These are phyloP conservation scores for Leucophora obtusa DNA, from an alignment of 2,888 invertebrate genomes.

Conservation along the genomic window DNA sequence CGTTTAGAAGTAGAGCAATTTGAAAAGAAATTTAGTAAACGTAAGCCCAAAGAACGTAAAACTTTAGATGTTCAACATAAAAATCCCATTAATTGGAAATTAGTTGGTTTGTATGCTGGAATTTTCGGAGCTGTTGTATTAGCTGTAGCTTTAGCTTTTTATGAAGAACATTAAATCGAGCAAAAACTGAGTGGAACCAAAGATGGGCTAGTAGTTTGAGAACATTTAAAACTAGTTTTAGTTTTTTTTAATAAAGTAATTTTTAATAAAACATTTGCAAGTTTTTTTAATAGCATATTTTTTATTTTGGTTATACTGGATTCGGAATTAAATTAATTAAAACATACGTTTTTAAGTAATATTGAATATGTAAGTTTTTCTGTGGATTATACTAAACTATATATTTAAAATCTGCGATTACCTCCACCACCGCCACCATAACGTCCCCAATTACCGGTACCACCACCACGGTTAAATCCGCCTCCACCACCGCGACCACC, in stretches of 20 bases:
- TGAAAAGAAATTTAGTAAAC: slow-evolving; percentile 87
- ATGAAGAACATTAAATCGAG: slow-evolving; percentile 71
- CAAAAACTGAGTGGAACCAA: background rate
- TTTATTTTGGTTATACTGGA: slow-evolving; percentile 1
- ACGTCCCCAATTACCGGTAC: slow-evolving; percentile 52
- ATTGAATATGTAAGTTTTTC: background rate
- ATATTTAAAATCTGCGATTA: slow-evolving; percentile 30
- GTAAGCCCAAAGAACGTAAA: slow-evolving; percentile 81
- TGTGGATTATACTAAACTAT: background rate
- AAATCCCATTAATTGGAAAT: slow-evolving; percentile 67
- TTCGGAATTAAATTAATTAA: background rate
- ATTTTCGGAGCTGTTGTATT: slow-evolving; percentile 65
- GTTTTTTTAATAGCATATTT: slow-evolving; percentile 11
- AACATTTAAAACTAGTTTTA: background rate
- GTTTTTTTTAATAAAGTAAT: slow-evolving; percentile 3
- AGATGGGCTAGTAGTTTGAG: background rate
- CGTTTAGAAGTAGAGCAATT: slow-evolving; percentile 86
- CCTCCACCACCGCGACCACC: slow-evolving; percentile 54
- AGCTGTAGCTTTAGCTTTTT: slow-evolving; percentile 71
- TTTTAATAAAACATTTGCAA: slow-evolving; percentile 24
- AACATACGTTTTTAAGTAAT: background rate
- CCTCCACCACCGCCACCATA: slow-evolving; percentile 52
- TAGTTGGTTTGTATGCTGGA: slow-evolving; percentile 66
- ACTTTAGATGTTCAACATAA: slow-evolving; percentile 63
- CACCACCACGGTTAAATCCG: slow-evolving; percentile 35